These are phyloP conservation scores for Podarcis muralis DNA, from an alignment of 2,113 vertebrate genomes.

Conservation along the genomic window DNA sequence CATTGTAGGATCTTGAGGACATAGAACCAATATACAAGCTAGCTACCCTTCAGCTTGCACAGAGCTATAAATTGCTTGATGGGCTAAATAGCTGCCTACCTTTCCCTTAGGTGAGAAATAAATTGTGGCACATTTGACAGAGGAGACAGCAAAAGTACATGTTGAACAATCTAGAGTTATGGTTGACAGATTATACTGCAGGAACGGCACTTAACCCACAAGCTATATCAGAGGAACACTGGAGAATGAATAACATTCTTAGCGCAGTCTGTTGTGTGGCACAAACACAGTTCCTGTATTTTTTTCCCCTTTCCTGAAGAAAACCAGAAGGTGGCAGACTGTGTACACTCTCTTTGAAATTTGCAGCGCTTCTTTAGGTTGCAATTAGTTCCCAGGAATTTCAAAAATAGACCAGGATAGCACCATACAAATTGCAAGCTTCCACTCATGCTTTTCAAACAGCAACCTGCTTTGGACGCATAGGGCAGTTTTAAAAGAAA, in stretches of 20 bases:
- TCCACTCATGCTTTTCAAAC: neutral
- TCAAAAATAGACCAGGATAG: neutral
- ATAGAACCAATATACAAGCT: neutral
- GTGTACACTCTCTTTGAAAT: neutral
- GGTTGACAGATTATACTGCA: neutral
- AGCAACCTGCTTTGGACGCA: neutral
- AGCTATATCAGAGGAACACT: neutral
- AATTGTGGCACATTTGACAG: neutral
- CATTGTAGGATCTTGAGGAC: neutral
- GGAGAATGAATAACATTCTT: accelerated
- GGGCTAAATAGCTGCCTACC: neutral
- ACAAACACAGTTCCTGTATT: neutral
- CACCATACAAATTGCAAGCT: neutral
- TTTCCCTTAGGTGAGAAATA: neutral
- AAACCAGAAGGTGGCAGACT: constrained; percentile 16
- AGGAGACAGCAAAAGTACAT: neutral
- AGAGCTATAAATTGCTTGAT: neutral
- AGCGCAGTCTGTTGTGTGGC: neutral
- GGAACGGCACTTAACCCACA: neutral
- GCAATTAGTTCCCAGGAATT: neutral
- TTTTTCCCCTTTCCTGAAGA: neutral
- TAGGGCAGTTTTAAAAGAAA: neutral
- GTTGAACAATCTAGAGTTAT: neutral
- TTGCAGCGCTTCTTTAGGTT: neutral
- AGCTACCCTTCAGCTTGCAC: neutral